A percentile compares a stretch with the other conserved stretches of the same genome.
These are phyloP conservation scores for Dipodomys ordii DNA, from an alignment of 2,113 vertebrate species.

Conservation along the genomic window DNA sequence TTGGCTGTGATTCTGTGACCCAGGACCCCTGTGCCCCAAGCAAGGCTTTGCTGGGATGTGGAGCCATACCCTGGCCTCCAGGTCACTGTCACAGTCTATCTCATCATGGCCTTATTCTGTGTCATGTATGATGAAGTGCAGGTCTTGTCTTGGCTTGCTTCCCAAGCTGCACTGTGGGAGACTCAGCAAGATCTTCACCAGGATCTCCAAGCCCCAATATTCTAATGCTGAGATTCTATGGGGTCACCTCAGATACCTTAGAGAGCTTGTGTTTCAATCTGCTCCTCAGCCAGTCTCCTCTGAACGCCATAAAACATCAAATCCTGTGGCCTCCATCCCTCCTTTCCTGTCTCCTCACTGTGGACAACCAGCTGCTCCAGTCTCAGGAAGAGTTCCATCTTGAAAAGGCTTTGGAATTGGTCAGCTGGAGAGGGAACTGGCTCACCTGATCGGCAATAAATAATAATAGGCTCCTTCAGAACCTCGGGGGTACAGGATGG, in stretches of 20 bases:
- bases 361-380: neutral
- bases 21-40: neutral
- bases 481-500: neutral
- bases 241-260: constrained; percentile 41
- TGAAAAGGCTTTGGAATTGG: neutral
- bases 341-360: constrained; percentile 9
- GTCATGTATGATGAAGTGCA: neutral
- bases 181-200: neutral
- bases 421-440: neutral
- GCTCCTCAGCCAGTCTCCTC: constrained; percentile 19
- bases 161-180: neutral
- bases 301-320: constrained; percentile 12
- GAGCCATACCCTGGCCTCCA: neutral
- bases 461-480: constrained; percentile 22
- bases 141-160: constrained; percentile 1
- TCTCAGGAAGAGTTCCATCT: neutral
- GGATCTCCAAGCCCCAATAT: neutral
- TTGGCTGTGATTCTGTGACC: neutral
- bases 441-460: neutral
- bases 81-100: neutral
- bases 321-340: neutral
- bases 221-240: neutral
- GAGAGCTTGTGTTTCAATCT: constrained; percentile 54
- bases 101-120: neutral
- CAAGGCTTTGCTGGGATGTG: neutral